Percentiles rank a stretch among this genome's conserved stretches.
These are phyloP conservation scores for Microctonus hyperodae DNA, from an alignment of 2,888 invertebrate species.

Conservation along the genomic window DNA sequence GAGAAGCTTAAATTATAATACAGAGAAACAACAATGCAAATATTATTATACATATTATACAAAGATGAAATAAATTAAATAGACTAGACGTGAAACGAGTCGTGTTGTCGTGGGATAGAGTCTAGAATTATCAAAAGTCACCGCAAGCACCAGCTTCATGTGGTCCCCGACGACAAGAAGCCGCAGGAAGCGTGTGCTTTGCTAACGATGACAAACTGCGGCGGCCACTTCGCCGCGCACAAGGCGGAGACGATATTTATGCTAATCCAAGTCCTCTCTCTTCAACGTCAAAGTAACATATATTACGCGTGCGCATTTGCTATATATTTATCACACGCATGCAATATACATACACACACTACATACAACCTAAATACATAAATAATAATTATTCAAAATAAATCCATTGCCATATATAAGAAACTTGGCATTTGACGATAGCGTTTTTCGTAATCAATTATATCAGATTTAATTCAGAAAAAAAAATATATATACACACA, in stretches of 20 bases:
- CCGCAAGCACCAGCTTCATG: constrained; percentile 48
- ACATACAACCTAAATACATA: not conserved
- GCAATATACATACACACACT: not conserved
- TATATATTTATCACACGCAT: not conserved
- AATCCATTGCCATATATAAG: too few relatives aligned
- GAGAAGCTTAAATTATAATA: not conserved
- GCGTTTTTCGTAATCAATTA: constrained; percentile 6
- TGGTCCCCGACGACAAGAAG: constrained; percentile 56
- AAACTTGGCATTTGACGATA: constrained; percentile 2
- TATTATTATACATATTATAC: too few relatives aligned
- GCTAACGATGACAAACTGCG: constrained; percentile 63
- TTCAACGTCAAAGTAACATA: constrained; percentile 20
- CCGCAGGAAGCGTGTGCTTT: constrained; percentile 64
- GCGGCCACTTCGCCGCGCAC: constrained; percentile 47
- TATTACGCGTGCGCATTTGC: constrained; percentile 17
- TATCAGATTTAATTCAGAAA: not conserved
- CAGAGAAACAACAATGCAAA: constrained; percentile 13
- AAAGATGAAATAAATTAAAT: constrained; percentile 21
- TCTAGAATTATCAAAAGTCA: constrained; percentile 9
- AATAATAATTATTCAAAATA: not conserved
- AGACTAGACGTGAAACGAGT: constrained; percentile 19
- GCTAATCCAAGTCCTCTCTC: constrained; percentile 58
- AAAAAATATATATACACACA: not conserved
- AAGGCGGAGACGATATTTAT: constrained; percentile 64
- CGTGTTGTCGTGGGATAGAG: constrained; percentile 15